Percentiles rank a stretch among this genome's conserved stretches.
These are phyloP conservation scores for Erythrocercus mccallii DNA, from an alignment of 2,113 vertebrate species.

Conservation along the genomic window DNA sequence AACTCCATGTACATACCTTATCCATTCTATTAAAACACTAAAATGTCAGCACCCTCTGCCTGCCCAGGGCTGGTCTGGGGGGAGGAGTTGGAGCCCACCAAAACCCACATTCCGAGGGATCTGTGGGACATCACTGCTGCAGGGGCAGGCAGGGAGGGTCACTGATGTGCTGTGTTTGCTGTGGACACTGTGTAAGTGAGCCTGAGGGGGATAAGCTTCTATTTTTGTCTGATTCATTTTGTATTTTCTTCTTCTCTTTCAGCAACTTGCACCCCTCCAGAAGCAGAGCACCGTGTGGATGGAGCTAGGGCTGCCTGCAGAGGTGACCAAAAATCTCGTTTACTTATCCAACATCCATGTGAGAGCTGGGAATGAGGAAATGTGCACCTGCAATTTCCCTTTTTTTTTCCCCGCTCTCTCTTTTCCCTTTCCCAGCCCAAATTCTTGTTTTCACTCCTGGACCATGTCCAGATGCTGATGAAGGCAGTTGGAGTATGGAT, in stretches of 20 bases:
- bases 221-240: background rate
- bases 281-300: accelerated
- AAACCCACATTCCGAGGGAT: accelerated
- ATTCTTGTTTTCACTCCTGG: background rate
- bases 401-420: background rate
- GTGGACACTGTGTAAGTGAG: background rate
- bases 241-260: background rate
- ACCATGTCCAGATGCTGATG: accelerated
- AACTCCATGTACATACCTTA: conserved; percentile 2
- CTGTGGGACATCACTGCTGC: background rate
- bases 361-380: background rate
- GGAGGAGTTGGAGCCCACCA: background rate
- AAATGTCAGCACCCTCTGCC: background rate
- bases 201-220: background rate
- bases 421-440: background rate
- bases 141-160: background rate
- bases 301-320: background rate
- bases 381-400: background rate
- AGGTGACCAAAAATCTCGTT: background rate
- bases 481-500: background rate
- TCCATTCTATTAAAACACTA: conserved; percentile 10
- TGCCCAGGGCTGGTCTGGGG: background rate
- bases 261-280: background rate
- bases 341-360: background rate
- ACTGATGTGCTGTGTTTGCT: background rate